Evolutionary conservation across 2,888 invertebrate species (phyloP), one percentile per base, ranked within the genome.

Genomic region (Corbicula japonica): DNA sequence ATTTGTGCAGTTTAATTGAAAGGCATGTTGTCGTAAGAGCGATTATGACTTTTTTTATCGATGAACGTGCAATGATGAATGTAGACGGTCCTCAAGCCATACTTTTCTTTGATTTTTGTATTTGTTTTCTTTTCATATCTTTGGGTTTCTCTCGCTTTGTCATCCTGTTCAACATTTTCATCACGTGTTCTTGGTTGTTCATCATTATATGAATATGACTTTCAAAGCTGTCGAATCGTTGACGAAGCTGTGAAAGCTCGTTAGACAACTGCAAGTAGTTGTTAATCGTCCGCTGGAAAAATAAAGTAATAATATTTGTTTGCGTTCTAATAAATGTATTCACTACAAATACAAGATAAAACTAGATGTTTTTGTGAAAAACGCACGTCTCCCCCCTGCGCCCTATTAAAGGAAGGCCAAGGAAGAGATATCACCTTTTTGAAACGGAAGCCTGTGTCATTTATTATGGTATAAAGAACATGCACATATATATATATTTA

Each of bases 251-350:
- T 3, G 18, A 18, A 26, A 66, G 30, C 15, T 66, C 66, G 28
- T 18, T 26, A 0, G 34, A n/a, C 30, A 66, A 28, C 30, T 54
- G 38, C n/a, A 54, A 4, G 5, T 54, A 54, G n/a, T 66, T 38
- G 21, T 38, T 48, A 26, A 66, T 66, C 66, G 52, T 65, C 8
- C 38, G 54, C 66, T 66, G 41, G n/a, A 35, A 66, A 38, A 65
- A 23, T 3, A 41, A 41, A 18, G 10, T 12, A 18, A 12, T n/a
- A n/a, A n/a, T n/a, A n/a, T n/a, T n/a, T n/a, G n/a, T n/a, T n/a
- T n/a, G n/a, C n/a, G n/a, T n/a, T n/a, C n/a, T n/a, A n/a, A n/a
- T n/a, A n/a, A n/a, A n/a, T n/a, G n/a, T n/a, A n/a, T n/a, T n/a
- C n/a, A n/a, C n/a, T n/a, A n/a, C n/a, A n/a, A n/a, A n/a, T n/a